Evolutionary conservation across 2,113 vertebrate species (phyloP).

Genomic region (Actinemys pallida): DNA sequence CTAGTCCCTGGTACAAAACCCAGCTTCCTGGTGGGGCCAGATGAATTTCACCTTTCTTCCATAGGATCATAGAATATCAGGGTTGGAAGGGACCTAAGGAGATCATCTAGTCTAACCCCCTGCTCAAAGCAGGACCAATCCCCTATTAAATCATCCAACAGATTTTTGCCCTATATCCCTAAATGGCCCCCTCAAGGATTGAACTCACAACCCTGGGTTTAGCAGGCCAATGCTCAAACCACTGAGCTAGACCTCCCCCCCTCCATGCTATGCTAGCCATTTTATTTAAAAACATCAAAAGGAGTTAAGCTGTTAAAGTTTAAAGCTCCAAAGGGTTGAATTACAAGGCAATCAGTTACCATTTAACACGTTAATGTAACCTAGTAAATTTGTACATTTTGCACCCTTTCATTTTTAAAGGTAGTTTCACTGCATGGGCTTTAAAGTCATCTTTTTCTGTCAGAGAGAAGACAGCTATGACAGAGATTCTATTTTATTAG

Average conservation of each 20-base stretch:
- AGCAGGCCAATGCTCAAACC: too few relatives aligned
- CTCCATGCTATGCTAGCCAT: background rate
- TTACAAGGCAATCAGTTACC: background rate
- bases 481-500: background rate
- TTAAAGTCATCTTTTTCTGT: slow-evolving; percentile 9
- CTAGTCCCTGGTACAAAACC: background rate
- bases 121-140: too few relatives aligned
- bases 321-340: background rate
- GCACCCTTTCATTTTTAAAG: background rate
- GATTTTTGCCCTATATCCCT: too few relatives aligned
- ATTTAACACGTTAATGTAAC: background rate
- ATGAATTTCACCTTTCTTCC: background rate
- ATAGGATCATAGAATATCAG: too few relatives aligned
- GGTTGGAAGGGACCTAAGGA: too few relatives aligned
- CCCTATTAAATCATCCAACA: too few relatives aligned
- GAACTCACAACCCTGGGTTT: too few relatives aligned
- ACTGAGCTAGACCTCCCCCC: too few relatives aligned
- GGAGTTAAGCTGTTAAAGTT: background rate
- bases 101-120: too few relatives aligned
- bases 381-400: background rate
- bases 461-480: background rate
- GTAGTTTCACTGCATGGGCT: background rate
- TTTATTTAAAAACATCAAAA: background rate
- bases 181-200: too few relatives aligned
- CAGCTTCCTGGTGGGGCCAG: background rate